phyloP scores from a whole-genome alignment of 2,797 vertebrate genomes.

The Florisuga fusca region DNA sequence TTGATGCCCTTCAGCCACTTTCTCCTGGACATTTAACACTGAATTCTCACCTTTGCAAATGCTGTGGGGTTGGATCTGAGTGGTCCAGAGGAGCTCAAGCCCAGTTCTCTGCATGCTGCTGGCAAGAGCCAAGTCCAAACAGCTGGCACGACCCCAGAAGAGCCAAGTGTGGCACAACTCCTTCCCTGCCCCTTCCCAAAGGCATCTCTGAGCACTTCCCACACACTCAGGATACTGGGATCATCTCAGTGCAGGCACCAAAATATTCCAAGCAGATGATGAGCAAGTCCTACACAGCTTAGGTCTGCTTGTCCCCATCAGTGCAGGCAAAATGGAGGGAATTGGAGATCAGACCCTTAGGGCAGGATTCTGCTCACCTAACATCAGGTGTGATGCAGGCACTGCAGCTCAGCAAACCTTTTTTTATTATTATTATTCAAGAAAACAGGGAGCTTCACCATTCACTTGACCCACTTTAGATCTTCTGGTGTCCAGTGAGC shows the following conservation, averaged over 20 bases:
- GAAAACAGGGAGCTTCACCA: background rate
- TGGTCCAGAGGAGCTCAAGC: background rate
- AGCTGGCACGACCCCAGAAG: rapidly evolving
- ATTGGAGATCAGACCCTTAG: background rate
- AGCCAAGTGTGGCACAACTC: rapidly evolving
- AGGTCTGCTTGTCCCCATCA: background rate
- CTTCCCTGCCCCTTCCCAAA: background rate
- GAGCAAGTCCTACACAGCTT: background rate
- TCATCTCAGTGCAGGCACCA: background rate
- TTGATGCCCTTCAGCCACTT: rapidly evolving
- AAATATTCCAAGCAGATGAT: background rate
- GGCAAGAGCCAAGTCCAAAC: background rate
- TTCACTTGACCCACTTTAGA: background rate
- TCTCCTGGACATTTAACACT: background rate
- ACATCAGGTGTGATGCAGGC: rapidly evolving
- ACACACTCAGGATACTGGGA: background rate
- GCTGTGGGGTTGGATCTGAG: rapidly evolving
- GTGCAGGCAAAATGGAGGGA: background rate
- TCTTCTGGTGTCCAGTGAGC: background rate
- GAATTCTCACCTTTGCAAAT: background rate
- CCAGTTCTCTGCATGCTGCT: background rate
- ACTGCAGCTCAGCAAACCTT: background rate
- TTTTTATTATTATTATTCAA: background rate
- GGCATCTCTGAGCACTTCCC: background rate
- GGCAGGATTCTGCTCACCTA: background rate